These are phyloP conservation scores for Sebastes kiyomatsui DNA, from an alignment of 2,797 vertebrate species.

Conservation along the genomic window DNA sequence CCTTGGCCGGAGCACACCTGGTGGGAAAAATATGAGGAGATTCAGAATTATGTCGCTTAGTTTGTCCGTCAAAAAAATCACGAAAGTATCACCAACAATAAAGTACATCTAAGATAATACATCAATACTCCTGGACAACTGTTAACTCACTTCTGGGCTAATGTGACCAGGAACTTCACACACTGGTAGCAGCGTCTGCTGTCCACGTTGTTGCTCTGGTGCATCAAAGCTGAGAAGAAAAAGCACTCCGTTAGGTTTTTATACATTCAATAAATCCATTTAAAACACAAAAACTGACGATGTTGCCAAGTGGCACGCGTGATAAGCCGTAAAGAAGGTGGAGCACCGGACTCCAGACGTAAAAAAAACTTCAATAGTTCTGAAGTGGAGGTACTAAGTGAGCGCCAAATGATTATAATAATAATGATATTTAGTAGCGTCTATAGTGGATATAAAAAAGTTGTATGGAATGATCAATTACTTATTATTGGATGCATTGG, in stretches of 20 bases:
- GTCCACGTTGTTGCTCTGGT: conserved; percentile 98
- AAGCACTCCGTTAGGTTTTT: not conserved
- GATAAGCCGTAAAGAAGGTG: no score
- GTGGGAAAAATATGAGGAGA: not conserved
- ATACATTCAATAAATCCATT: not conserved
- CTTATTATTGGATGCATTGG: no score
- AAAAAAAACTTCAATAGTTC: no score
- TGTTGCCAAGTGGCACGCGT: no score
- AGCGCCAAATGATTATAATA: no score
- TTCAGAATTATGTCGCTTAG: not conserved
- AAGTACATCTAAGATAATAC: not conserved
- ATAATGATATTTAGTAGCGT: no score
- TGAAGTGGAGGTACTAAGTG: no score
- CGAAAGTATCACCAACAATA: not conserved
- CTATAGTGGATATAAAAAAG: no score
- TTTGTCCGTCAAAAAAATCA: no score
- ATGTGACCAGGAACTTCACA: conserved; percentile 97
- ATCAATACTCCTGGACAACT: not conserved
- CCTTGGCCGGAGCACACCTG: conserved; percentile 95
- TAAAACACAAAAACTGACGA: no score
- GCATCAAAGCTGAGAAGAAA: conserved; percentile 91
- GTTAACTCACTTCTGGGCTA: conserved; percentile 96
- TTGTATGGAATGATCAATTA: no score
- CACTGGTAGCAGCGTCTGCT: conserved; percentile 99
- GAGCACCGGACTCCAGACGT: no score